A percentile compares a stretch with the other conserved stretches of the same genome.
Evolutionary conservation across 2,113 vertebrate genomes (phyloP).

Genomic region (Himantopus leucocephalus): DNA sequence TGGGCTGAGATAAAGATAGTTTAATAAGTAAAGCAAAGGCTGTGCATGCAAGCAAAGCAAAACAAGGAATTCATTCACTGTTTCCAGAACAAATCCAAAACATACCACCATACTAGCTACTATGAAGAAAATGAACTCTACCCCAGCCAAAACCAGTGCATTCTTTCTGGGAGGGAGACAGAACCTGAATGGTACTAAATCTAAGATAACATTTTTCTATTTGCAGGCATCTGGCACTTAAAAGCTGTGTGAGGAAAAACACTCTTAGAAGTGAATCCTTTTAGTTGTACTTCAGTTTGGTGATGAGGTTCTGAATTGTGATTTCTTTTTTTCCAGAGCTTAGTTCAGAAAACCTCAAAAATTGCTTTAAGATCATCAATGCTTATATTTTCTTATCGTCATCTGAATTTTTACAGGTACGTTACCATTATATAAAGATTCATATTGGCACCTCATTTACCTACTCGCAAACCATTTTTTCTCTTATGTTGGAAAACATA

Average conservation of each 20-base stretch:
- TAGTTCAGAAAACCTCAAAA: constrained; percentile 92
- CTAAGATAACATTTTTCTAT: background rate
- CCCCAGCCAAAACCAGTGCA: background rate
- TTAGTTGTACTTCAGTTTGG: background rate
- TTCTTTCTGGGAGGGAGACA: background rate
- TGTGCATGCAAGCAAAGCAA: background rate
- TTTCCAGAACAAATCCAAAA: background rate
- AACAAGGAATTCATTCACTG: background rate
- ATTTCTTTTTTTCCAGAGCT: constrained; percentile 81
- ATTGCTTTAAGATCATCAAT: constrained; percentile 96
- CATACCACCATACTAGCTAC: too few species aligned
- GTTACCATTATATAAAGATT: background rate
- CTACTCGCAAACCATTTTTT: background rate
- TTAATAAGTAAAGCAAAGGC: background rate
- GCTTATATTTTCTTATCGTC: constrained; percentile 92
- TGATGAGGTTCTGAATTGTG: background rate
- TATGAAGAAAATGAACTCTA: background rate
- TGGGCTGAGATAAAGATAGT: background rate
- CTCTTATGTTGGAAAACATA: background rate
- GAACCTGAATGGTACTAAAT: background rate
- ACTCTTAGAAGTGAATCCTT: background rate
- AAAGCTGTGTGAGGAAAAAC: background rate
- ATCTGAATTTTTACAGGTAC: constrained; percentile 93
- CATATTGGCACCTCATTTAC: background rate
- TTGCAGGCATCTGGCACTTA: background rate